phyloP scores from a whole-genome alignment of 1,140 invertebrate genomes.

The Pararge aegeria region DNA sequence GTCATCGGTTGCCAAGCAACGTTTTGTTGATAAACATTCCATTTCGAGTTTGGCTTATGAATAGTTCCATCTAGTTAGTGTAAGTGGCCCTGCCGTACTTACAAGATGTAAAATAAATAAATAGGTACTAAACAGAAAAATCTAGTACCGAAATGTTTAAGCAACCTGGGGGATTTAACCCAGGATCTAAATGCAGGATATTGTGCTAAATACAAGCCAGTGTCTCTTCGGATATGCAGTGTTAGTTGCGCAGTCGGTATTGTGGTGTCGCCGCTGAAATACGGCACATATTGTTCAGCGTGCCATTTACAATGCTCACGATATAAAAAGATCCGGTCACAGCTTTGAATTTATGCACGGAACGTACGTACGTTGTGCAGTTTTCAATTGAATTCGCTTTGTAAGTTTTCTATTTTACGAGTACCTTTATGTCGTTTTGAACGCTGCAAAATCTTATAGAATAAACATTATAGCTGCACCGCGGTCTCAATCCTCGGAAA shows the following conservation, averaged over 20 bases:
- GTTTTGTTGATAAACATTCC: too few species aligned
- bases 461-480: too few species aligned
- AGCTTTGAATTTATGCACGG: conserved; percentile 23
- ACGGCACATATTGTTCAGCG: conserved; percentile 23
- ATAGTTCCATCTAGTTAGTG: too few species aligned
- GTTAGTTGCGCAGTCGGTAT: conserved; percentile 8
- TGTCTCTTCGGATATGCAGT: conserved; percentile 9
- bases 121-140: too few species aligned
- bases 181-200: too few species aligned
- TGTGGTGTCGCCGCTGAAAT: conserved; percentile 22
- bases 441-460: background rate
- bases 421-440: background rate
- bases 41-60: too few species aligned
- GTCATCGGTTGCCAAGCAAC: too few species aligned
- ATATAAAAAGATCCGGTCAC: conserved; percentile 22
- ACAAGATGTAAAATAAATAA: too few species aligned
- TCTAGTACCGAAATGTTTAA: too few species aligned
- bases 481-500: too few species aligned
- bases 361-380: conserved; percentile 1
- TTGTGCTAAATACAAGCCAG: background rate
- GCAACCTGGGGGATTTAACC: too few species aligned
- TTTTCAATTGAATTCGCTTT: conserved; percentile 5
- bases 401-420: conserved; percentile 7
- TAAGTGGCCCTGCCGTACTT: too few species aligned
- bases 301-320: conserved; percentile 17